Percentiles rank a stretch among this genome's conserved stretches.
Conservation (phyloP, 2,888 invertebrate genomes). For the Stictocephala bisonia region DNA sequence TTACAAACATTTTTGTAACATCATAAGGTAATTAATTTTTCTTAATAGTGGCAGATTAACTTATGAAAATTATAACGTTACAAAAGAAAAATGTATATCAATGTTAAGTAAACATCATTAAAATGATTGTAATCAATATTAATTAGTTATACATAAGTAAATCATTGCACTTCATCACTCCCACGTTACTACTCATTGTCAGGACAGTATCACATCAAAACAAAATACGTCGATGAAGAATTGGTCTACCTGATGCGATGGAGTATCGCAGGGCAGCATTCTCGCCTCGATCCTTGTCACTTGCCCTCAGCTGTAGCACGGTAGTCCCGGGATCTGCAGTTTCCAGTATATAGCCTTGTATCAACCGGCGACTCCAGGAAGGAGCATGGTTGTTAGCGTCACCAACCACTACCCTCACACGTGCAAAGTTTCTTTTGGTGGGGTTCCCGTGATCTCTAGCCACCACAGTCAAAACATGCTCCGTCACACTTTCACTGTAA, state of each 20-base stretch:
- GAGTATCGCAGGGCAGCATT: constrained; percentile 85
- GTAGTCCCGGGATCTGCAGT: constrained; percentile 78
- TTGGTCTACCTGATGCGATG: constrained; percentile 76
- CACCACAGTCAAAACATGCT: constrained; percentile 87
- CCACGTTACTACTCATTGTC: no score
- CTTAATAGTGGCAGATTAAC: no score
- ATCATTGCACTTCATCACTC: no score
- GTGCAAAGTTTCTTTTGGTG: constrained; percentile 83
- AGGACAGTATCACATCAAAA: constrained; percentile 10
- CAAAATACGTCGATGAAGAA: no score
- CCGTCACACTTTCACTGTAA: constrained; percentile 76
- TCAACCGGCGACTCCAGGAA: constrained; percentile 82
- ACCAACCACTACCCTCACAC: constrained; percentile 81
- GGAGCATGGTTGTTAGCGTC: constrained; percentile 93
- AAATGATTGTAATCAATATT: no score
- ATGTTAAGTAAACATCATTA: no score
- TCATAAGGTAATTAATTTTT: no score
- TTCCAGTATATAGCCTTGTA: constrained; percentile 81
- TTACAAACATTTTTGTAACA: no score
- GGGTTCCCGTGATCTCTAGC: constrained; percentile 90
- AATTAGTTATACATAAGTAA: no score
- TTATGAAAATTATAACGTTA: no score
- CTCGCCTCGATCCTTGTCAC: constrained; percentile 83
- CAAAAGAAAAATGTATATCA: no score
- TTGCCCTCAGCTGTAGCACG: constrained; percentile 78